Base-by-base conservation (phyloP, 2,113 vertebrate species). In the Leptodactylus fuscus region DNA sequence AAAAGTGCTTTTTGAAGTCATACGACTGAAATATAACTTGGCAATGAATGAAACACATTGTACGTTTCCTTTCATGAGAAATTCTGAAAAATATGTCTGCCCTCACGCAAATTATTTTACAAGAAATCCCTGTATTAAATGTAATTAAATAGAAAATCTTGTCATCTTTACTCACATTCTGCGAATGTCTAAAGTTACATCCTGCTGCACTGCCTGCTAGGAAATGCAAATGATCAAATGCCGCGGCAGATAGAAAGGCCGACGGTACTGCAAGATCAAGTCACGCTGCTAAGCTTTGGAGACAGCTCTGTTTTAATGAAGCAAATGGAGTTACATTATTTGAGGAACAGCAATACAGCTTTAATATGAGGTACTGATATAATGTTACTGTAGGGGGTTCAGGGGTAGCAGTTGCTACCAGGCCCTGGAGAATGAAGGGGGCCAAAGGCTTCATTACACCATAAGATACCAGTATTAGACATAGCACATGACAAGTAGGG, bases 171-270 rank as follows among this genome's bases (percentile, higher is more conserved):
- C 74, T 76, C 27, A 51, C 27, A 51, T 51, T 51, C 29, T n/a
- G 18, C 11, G 74, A 34, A 22, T 48, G 41, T 75, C 24, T 48
- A 48, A 75, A 74, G 24, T 49, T 32, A 49, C 7, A 48, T 46
- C 46, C 73, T 49, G 46, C 27, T 32, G 29, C 46, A 34, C 3
- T 11, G 48, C 24, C 74, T 76, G 24, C 74, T 51, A 51, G 74
- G 27, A 76, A 76, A 76, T 76, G 38, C 27, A 76, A 76, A 76
- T 76, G 46, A 76, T 76, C 74, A 32, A 76, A 76, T 76, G 13
- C 2, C 27, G 4, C 32, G 41, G 0, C 20, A 2, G 46, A 51
- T 32, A 51, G 46, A 76, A 51, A 53, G 74, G 74, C 24, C 20
- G 13, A 27, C 29, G 32, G 29, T 76, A 51, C 46, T 20, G 74